These are phyloP conservation scores for Pituophis catenifer DNA, from an alignment of 2,113 vertebrate genomes.

Conservation along the genomic window DNA sequence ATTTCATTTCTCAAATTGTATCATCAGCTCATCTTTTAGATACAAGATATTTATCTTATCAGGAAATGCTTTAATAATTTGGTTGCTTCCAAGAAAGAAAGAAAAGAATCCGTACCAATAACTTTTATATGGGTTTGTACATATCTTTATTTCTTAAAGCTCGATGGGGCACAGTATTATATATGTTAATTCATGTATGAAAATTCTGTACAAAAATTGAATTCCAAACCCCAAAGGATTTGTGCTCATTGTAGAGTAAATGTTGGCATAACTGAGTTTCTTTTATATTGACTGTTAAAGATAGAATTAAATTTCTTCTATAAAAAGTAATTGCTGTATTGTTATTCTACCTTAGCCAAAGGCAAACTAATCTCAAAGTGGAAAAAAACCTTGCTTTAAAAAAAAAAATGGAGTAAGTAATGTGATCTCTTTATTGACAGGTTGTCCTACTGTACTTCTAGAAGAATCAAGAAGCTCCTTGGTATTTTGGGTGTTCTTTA, in stretches of 20 bases:
- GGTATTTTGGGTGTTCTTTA: constrained; percentile 38
- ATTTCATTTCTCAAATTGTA: neutral
- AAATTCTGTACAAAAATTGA: neutral
- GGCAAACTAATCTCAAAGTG: constrained; percentile 37
- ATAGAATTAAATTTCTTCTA: constrained; percentile 39
- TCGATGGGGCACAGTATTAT: neutral
- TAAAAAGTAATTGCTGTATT: constrained; percentile 15
- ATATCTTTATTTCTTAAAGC: neutral
- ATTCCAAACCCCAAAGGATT: constrained; percentile 24
- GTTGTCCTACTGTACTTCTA: neutral
- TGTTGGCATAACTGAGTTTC: constrained; percentile 33
- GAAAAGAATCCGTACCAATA: neutral
- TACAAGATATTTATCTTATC: neutral
- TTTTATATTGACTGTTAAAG: constrained; percentile 21
- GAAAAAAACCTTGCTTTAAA: neutral
- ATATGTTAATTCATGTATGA: neutral
- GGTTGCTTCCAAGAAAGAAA: neutral
- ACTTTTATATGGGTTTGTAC: neutral
- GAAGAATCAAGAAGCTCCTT: constrained; percentile 11
- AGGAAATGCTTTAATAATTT: neutral
- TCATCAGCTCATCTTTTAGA: neutral
- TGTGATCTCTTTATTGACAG: constrained; percentile 29
- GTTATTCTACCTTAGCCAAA: neutral
- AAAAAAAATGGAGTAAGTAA: constrained; percentile 36
- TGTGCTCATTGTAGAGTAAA: constrained; percentile 30